Percentiles rank a stretch among this genome's conserved stretches.
Conservation (phyloP, 2,797 vertebrate species). For the Sebastes umbrosus region DNA sequence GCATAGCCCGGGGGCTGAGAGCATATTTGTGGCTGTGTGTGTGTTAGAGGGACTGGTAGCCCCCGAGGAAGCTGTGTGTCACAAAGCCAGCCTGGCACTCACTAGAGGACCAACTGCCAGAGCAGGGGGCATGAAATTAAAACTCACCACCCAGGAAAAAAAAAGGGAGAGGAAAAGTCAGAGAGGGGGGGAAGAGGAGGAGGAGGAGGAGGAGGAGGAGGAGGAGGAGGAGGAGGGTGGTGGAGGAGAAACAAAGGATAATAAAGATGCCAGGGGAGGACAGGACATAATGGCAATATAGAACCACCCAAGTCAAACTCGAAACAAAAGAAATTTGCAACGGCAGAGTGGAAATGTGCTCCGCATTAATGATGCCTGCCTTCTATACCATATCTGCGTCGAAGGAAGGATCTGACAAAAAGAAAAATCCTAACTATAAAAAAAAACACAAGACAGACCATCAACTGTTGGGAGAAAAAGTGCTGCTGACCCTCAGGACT, state of each 20-base stretch:
- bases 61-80: conserved; percentile 64
- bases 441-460: conserved; percentile 46
- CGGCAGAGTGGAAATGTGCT: conserved; percentile 38
- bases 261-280: conserved; percentile 65
- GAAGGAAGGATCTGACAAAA: not conserved
- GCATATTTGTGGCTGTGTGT: conserved; percentile 38
- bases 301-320: conserved; percentile 43
- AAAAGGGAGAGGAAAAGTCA: conserved; percentile 44
- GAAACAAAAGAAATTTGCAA: conserved; percentile 53
- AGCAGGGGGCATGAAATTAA: conserved; percentile 85
- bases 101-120: conserved; percentile 72
- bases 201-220: not conserved
- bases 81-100: conserved; percentile 73
- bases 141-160: conserved; percentile 66
- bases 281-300: conserved; percentile 52
- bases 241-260: conserved; percentile 68
- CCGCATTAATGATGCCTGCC: conserved; percentile 47
- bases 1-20: conserved; percentile 37
- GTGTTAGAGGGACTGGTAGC: conserved; percentile 35
- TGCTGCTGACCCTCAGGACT: conserved; percentile 60
- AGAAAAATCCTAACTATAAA: conserved; percentile 32
- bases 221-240: conserved; percentile 1
- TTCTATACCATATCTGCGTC: conserved; percentile 8
- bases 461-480: conserved; percentile 35
- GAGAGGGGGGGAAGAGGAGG: conserved; percentile 17